phyloP scores from a whole-genome alignment of 2,888 invertebrate species.

The Apamea monoglypha region DNA sequence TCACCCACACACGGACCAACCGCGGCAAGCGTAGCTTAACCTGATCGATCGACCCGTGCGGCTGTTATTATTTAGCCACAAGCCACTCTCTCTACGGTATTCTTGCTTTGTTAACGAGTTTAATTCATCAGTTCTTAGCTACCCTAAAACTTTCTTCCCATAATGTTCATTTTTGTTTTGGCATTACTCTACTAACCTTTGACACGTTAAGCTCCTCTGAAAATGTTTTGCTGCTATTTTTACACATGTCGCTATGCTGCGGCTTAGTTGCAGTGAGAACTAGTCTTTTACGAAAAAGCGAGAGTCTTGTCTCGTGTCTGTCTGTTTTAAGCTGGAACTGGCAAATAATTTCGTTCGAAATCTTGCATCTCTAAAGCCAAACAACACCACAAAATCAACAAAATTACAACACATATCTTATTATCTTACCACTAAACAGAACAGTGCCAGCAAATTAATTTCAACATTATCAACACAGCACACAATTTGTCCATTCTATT shows the following conservation, averaged over 20 bases:
- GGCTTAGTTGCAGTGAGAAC: not conserved
- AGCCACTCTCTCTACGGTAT: too few relatives aligned
- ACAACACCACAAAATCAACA: constrained; percentile 14
- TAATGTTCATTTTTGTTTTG: not conserved
- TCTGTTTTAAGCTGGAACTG: not conserved
- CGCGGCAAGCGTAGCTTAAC: too few relatives aligned
- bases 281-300: not conserved
- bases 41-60: too few relatives aligned
- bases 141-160: not conserved
- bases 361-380: not conserved
- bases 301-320: not conserved
- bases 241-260: not conserved
- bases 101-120: not conserved
- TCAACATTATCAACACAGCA: constrained; percentile 46
- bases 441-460: constrained; percentile 56
- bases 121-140: not conserved
- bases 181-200: not conserved
- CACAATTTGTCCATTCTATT: constrained; percentile 65
- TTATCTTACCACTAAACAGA: constrained; percentile 26
- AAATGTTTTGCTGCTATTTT: not conserved
- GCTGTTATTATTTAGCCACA: too few relatives aligned
- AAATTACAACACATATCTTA: constrained; percentile 33
- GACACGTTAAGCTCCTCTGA: not conserved
- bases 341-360: not conserved
- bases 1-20: too few relatives aligned